A percentile compares a stretch with the other conserved stretches of the same genome.
Evolutionary conservation across 2,113 vertebrate species (phyloP).

Genomic region (Campylomormyrus tamandua): DNA sequence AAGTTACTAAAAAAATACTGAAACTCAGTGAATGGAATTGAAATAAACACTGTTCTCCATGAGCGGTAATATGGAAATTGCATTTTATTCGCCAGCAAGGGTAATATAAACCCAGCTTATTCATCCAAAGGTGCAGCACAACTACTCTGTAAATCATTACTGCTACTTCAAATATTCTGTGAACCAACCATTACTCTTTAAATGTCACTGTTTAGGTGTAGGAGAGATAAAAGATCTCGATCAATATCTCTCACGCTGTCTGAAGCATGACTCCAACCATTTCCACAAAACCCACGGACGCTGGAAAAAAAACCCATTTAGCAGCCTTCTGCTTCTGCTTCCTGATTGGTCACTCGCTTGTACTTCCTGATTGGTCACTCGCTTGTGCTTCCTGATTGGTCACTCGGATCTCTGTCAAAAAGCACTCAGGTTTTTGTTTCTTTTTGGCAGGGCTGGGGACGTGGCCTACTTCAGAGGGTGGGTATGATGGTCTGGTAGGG

Average conservation of each 20-base stretch:
- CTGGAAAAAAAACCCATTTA: neutral
- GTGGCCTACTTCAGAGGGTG: constrained; percentile 71
- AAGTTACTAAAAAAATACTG: neutral
- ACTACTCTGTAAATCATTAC: neutral
- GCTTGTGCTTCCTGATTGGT: neutral
- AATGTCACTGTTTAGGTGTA: neutral
- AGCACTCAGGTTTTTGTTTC: neutral
- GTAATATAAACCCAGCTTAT: neutral
- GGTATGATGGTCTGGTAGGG: constrained; percentile 48
- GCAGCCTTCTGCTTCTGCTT: neutral
- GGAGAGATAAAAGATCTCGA: neutral
- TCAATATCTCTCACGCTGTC: neutral
- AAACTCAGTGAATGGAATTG: neutral
- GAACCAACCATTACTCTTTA: neutral
- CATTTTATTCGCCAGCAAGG: neutral
- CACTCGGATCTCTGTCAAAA: neutral
- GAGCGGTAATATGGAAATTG: neutral
- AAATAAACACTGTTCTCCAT: neutral
- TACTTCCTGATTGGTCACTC: neutral
- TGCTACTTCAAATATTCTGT: neutral
- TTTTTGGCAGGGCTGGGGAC: neutral
- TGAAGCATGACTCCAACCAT: neutral
- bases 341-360: neutral
- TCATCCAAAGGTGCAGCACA: neutral
- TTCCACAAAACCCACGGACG: neutral